A percentile compares a stretch with the other conserved stretches of the same genome.
phyloP scores from a whole-genome alignment of 2,113 vertebrate species.

The Alouatta palliata region DNA sequence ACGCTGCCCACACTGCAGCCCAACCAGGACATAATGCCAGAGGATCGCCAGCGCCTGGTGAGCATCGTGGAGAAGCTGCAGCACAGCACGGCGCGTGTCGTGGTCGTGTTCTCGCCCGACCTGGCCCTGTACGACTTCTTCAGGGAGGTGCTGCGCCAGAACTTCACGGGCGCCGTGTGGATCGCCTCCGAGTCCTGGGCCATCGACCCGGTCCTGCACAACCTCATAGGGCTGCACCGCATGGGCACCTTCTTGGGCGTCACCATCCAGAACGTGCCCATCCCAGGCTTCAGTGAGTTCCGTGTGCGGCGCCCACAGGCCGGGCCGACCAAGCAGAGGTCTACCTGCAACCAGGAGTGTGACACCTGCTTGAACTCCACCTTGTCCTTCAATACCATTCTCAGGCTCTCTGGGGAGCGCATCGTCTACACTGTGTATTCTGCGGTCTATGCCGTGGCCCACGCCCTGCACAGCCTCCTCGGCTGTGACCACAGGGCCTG shows the following conservation, averaged over 20 bases:
- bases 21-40: accelerated
- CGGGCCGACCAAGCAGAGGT: accelerated
- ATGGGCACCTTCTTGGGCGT: conserved; percentile 88
- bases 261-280: conserved; percentile 74
- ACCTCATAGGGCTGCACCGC: conserved; percentile 77
- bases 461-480: conserved; percentile 86
- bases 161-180: conserved; percentile 87
- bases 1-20: conserved; percentile 77
- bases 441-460: conserved; percentile 87
- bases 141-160: conserved; percentile 78
- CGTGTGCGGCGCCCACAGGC: neutral
- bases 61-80: conserved; percentile 80
- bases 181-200: conserved; percentile 90
- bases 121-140: conserved; percentile 82
- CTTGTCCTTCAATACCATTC: neutral
- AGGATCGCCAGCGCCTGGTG: conserved; percentile 54
- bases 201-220: conserved; percentile 79
- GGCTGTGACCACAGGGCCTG: conserved; percentile 82
- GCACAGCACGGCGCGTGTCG: conserved; percentile 82
- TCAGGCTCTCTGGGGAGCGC: conserved; percentile 76
- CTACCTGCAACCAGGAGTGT: conserved; percentile 85
- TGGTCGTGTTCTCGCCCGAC: conserved; percentile 87
- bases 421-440: conserved; percentile 87
- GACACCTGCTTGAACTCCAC: conserved; percentile 73
- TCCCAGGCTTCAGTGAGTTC: conserved; percentile 82